Percentiles rank a stretch among this genome's conserved stretches.
phyloP scores from a whole-genome alignment of 2,113 vertebrate species.

The Agelaius tricolor region DNA sequence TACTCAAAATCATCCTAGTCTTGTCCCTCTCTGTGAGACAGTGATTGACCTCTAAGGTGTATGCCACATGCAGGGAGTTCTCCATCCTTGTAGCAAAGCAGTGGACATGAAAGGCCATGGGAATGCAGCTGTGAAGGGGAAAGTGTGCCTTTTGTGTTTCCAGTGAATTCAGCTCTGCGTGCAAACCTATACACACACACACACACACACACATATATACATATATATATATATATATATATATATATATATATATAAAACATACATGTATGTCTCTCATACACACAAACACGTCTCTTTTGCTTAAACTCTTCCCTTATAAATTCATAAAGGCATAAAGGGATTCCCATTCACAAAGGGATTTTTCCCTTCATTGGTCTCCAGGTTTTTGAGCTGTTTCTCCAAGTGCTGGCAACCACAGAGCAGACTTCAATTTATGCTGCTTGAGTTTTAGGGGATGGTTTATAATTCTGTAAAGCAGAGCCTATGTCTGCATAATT shows the following conservation, averaged over 20 bases:
- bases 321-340: background rate
- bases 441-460: background rate
- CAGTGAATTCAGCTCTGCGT: background rate
- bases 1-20: background rate
- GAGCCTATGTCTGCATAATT: background rate
- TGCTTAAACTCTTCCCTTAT: background rate
- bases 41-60: background rate
- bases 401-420: background rate
- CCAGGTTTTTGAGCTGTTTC: background rate
- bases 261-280: background rate
- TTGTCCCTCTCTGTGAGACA: background rate
- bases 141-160: background rate
- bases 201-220: rapidly evolving
- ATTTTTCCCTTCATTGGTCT: background rate
- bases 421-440: background rate
- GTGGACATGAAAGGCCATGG: background rate
- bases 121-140: background rate
- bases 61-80: background rate
- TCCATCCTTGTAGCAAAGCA: background rate
- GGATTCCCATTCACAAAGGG: background rate
- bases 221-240: too few species aligned
- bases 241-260: rapidly evolving
- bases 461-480: background rate
- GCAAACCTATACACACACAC: background rate
- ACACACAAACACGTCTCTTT: background rate